A percentile compares a stretch with the other conserved stretches of the same genome.
Evolutionary conservation across 2,888 invertebrate species (phyloP).

Genomic region (Pterostichus niger): DNA sequence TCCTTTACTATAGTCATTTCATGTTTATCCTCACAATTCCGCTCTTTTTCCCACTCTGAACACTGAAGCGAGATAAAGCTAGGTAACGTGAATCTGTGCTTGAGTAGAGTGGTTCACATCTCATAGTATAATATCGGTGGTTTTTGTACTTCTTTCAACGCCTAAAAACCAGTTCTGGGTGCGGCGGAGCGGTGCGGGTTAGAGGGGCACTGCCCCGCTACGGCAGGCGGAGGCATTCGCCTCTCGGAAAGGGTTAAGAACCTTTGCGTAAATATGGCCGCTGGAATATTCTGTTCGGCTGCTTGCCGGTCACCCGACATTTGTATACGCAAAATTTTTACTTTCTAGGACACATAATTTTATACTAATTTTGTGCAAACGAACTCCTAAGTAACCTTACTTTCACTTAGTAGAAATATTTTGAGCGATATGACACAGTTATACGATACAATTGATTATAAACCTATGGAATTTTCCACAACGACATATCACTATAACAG

Average conservation of each 20-base stretch:
- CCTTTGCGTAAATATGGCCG: constrained; percentile 67
- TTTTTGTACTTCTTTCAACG: constrained; percentile 58
- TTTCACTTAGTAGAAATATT: no score
- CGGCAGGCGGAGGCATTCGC: constrained; percentile 59
- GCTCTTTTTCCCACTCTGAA: not conserved
- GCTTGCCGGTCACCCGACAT: not conserved
- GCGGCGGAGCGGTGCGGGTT: constrained; percentile 5
- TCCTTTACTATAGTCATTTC: constrained; percentile 66
- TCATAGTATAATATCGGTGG: constrained; percentile 40
- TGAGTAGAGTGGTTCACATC: not conserved
- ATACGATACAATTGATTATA: no score
- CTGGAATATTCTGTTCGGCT: constrained; percentile 56
- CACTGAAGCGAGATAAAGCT: constrained; percentile 19
- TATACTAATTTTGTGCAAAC: no score
- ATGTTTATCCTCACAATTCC: not conserved
- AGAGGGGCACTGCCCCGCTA: constrained; percentile 25
- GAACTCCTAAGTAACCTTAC: no score
- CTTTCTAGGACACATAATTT: no score
- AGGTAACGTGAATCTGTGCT: constrained; percentile 7
- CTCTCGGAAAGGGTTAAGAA: constrained; percentile 67
- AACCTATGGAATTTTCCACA: no score
- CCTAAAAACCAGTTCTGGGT: constrained; percentile 59
- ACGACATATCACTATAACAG: no score
- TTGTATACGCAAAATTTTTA: no score
- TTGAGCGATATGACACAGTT: no score